Base-by-base conservation (phyloP, 2,888 invertebrate species). In the Helicoverpa assulta region DNA sequence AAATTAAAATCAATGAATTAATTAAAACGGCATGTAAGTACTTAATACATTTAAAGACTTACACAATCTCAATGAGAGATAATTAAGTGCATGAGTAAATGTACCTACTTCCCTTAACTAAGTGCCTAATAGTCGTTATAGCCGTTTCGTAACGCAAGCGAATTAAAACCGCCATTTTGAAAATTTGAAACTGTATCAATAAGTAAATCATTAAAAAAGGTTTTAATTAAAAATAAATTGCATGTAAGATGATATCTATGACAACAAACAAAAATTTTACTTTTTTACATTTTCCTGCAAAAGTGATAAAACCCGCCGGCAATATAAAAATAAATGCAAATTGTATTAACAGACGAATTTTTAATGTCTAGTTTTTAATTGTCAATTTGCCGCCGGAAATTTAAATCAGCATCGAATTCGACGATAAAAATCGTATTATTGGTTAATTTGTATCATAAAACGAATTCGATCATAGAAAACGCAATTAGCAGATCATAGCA, bases 361-460 rank as follows among this genome's bases (percentile, higher is more conserved):
- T 47, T 62, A 19, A 47, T 52, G 55, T 70, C 57, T 47, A 47
- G 66, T 64, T 75, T 50, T 56, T 80, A 78, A 80, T 58, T 61
- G 61, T 70, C 59, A 73, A 75, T 75, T 67, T 67, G 47, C 67
- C 81, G 73, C 59, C 81, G 78, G 81, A 78, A 65, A 72, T 73
- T 70, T 53, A 67, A 76, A 73, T 70, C 57, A 70, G 29, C 12
- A 51, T 53, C 40, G 63, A 71, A 69, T 65, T 70, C 21, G 64
- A 62, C 55, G 54, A 8, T 71, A 78, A 78, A 82, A 78, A 53
- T 67, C 59, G n/a, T 64, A 79, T 73, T 60, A 72, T 62, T 67
- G 54, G 73, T 73, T 81, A 63, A 80, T 71, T 80, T 55, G 57
- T 51, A 69, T 69, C 70, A 47, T 83, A 67, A 82, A 82, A 67